phyloP scores from a whole-genome alignment of 2,888 invertebrate species.

The Papilio gigon region DNA sequence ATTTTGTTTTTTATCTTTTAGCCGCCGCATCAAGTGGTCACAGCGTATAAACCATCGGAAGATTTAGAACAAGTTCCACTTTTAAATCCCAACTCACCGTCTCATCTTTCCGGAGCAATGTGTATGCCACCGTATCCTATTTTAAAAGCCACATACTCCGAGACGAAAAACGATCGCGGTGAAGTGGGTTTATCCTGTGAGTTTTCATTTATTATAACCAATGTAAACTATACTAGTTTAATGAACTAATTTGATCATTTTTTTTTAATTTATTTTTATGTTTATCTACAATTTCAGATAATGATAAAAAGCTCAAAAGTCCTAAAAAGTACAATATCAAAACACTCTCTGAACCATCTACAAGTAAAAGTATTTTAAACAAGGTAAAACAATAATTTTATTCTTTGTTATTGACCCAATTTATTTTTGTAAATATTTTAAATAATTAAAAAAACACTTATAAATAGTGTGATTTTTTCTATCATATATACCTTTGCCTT shows the following conservation, averaged over 20 bases:
- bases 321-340: slow-evolving; percentile 52
- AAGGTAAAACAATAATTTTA: slow-evolving; percentile 57
- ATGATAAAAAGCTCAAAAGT: slow-evolving; percentile 52
- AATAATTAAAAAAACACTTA: no score
- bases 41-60: slow-evolving; percentile 94
- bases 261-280: background rate
- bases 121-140: slow-evolving; percentile 66
- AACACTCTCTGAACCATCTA: slow-evolving; percentile 60
- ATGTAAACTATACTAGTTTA: no score
- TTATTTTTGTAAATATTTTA: no score
- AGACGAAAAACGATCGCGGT: slow-evolving; percentile 50
- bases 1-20: slow-evolving; percentile 69
- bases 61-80: slow-evolving; percentile 88
- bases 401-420: background rate
- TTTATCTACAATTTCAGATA: slow-evolving; percentile 53
- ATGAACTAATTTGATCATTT: background rate
- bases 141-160: slow-evolving; percentile 49
- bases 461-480: no score
- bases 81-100: slow-evolving; percentile 81
- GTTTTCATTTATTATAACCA: slow-evolving; percentile 43
- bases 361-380: slow-evolving; percentile 68
- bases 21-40: slow-evolving; percentile 93
- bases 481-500: no score
- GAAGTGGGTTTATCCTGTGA: slow-evolving; percentile 61
- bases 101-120: slow-evolving; percentile 66